Percentiles rank a stretch among this genome's conserved stretches.
Conservation (phyloP, 1,140 invertebrate species). For the Aphelenchoides besseyi region DNA sequence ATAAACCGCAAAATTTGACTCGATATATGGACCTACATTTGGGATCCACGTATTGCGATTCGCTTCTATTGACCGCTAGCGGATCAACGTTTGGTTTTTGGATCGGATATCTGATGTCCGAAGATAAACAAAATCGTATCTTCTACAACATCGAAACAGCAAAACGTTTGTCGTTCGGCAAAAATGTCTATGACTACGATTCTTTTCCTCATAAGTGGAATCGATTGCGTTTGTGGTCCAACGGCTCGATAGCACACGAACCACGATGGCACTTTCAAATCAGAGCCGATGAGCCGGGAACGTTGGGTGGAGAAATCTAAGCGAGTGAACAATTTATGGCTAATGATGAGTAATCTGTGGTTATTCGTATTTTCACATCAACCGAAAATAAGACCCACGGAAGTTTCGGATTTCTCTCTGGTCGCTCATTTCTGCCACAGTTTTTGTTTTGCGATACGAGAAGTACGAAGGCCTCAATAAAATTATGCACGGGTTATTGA, state of each 20-base stretch:
- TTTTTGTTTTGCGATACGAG: background rate
- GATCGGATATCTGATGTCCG: background rate
- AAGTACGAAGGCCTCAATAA: background rate
- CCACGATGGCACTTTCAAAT: constrained; percentile 6
- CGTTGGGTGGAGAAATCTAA: background rate
- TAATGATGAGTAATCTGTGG: background rate
- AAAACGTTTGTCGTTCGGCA: background rate
- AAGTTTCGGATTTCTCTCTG: background rate
- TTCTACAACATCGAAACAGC: constrained; percentile 17
- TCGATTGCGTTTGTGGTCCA: background rate
- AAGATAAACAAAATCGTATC: constrained; percentile 5
- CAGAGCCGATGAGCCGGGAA: background rate
- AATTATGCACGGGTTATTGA: background rate
- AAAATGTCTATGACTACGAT: constrained; percentile 2
- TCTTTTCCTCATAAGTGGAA: constrained; percentile 3
- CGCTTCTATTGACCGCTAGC: background rate
- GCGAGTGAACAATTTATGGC: background rate
- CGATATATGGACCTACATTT: background rate
- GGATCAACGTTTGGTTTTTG: constrained; percentile 2
- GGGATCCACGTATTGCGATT: background rate
- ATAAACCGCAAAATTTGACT: background rate
- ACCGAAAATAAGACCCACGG: background rate
- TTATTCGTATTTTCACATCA: background rate
- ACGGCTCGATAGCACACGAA: background rate
- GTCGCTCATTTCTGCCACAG: background rate